A percentile compares a stretch with the other conserved stretches of the same genome.
Evolutionary conservation across 2,113 vertebrate species (phyloP).

Genomic region (Alosa alosa): DNA sequence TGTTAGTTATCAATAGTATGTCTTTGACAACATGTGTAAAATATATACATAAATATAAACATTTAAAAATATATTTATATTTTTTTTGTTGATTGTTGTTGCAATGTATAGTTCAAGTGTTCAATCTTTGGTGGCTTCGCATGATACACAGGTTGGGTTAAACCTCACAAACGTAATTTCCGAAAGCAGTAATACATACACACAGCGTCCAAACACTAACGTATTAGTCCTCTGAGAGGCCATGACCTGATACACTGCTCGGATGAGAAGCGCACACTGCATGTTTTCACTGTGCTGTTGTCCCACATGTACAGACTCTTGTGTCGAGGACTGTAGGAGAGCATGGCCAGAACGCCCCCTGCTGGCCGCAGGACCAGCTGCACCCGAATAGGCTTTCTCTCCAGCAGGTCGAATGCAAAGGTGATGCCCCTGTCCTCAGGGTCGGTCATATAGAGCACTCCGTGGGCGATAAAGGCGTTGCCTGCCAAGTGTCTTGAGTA

Average conservation of each 20-base stretch:
- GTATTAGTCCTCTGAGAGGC: too few species aligned
- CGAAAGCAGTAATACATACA: not conserved
- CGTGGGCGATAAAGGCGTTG: conserved; percentile 82
- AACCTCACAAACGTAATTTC: not conserved
- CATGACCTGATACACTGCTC: conserved; percentile 6
- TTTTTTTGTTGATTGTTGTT: not conserved
- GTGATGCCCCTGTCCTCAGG: conserved; percentile 75
- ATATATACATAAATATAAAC: not conserved
- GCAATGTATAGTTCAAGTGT: not conserved
- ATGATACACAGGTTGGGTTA: not conserved
- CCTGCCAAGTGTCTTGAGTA: conserved; percentile 86
- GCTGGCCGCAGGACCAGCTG: conserved; percentile 76
- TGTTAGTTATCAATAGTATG: not conserved
- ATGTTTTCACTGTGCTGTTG: conserved; percentile 74
- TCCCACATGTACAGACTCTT: conserved; percentile 82
- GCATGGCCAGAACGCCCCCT: conserved; percentile 80
- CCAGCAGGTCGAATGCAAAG: conserved; percentile 82
- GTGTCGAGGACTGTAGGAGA: conserved; percentile 80
- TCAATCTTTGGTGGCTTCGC: not conserved
- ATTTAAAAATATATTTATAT: not conserved
- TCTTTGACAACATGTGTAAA: not conserved
- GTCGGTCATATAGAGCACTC: conserved; percentile 85
- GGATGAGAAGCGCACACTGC: conserved; percentile 71
- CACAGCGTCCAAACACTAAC: not conserved
- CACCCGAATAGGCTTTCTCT: conserved; percentile 65